Evolutionary conservation across 1,140 invertebrate genomes (phyloP), one percentile per base, ranked within the genome.

Genomic region (Thaumatotibia leucotreta): DNA sequence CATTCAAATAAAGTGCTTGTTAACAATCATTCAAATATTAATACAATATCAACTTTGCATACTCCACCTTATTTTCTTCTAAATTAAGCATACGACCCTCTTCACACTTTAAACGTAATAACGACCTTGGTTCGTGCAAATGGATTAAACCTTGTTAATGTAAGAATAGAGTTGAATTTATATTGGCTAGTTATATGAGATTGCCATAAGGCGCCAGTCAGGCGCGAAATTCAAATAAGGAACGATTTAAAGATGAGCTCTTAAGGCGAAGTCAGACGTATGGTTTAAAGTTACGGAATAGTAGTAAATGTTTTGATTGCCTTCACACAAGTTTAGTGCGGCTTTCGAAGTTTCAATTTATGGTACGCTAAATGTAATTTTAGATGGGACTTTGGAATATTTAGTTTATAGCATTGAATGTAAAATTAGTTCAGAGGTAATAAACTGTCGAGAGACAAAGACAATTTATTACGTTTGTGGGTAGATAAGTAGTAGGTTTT

Each of bases 241-340:
- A 58, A 58, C 52, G 52, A 58, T 58, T 58, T 58, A 58, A 58
- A 58, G 52, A 58, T 58, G 52, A 58, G 52, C 52, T 58, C 52
- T 58, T 58, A 58, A 58, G 52, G 23, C 11, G 27, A 58, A 58
- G 52, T 31, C 29, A 11, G 24, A 50, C 63, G 67, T 72, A 62
- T 68, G 54, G n/a, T 58, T 58, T 31, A 31, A 29, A 58, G 23
- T 27, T 45, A 20, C 39, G 39, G 52, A 8, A 58, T 58, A 24
- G 24, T 58, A 58, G 52, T 58, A 29, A 58, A 58, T 58, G 52
- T n/a, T 58, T 58, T 58, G 52, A 58, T 58, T 58, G 52, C 23
- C 9, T 10, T 52, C 10, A 3, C 3, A n/a, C 11, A 45, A 58
- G 52, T 58, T 58, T 58, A 58, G 52, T 58, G 11, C 2, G 23